Evolutionary conservation across 2,888 invertebrate species (phyloP), one percentile per base, ranked within the genome.

Genomic region (Hirudinaria manillensis): DNA sequence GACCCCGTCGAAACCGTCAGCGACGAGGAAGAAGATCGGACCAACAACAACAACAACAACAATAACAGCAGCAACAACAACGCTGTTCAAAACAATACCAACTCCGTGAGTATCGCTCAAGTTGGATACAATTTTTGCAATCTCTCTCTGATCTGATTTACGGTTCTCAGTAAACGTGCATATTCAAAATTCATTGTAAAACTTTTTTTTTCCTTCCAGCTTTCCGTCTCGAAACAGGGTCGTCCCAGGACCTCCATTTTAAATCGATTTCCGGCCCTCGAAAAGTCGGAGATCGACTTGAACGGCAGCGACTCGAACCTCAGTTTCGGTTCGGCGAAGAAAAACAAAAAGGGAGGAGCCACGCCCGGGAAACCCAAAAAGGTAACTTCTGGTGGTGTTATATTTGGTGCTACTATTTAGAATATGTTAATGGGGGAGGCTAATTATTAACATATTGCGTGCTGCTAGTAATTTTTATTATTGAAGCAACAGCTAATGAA

Each of bases 1-100:
- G 79, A 80, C 56, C 80, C 80, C 10, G 61, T 61, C 24, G 72
- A 72, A 29, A 51, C 24, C 6, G 55, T 32, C 53, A 24, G 34
- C 24, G 70, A 75, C 10, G 68, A 38, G 27, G 72, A 61, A 2
- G 75, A 61, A 16, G 73, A 72, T n/a, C 34, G 53, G 1, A 36
- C 24, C 3, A 13, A 7, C 29, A 29, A 2, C 32, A 68, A n/a
- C 68, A 29, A 16, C 32, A 34, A 34, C 68, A 61, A 27, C 21
- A 70, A 3, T 2, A 45, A 34, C 34, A 68, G 29, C 34, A n/a
- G 32, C 68, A 68, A 34, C 27, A 16, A 27, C 3, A 53, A 3
- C 32, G 16, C 27, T 2, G 19, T 24, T 29, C 45, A 53, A 51
- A 55, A 53, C 29, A 36, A 3, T 13, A n/a, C 24, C 32, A 72